phyloP scores from a whole-genome alignment of 2,797 vertebrate species.

The Pangasius larnaudii region DNA sequence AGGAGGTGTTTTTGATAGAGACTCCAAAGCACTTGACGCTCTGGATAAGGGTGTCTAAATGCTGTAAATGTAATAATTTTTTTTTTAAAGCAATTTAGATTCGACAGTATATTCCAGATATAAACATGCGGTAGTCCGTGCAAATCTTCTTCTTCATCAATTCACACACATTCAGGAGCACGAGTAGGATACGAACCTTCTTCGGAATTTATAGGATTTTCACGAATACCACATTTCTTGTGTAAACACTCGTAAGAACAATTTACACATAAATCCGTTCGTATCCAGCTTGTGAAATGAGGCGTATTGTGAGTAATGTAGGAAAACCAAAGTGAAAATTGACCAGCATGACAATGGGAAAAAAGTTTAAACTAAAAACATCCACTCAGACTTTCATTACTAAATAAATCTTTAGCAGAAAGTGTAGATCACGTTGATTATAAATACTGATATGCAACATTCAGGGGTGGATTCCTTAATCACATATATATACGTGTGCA shows the following conservation, averaged over 20 bases:
- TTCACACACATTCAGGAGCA: neutral
- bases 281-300: neutral
- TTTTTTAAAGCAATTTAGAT: too few relatives aligned
- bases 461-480: neutral
- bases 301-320: neutral
- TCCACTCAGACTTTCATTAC: neutral
- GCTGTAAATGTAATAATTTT: neutral
- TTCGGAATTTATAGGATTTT: neutral
- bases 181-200: neutral
- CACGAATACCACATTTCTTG: too few relatives aligned
- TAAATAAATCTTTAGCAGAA: neutral
- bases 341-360: neutral
- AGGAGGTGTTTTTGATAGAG: too few relatives aligned
- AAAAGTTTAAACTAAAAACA: neutral
- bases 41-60: neutral
- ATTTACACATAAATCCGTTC: too few relatives aligned
- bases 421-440: neutral
- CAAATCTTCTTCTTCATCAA: neutral
- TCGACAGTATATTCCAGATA: too few relatives aligned
- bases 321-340: neutral
- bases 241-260: too few relatives aligned
- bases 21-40: neutral
- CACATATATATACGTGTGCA: neutral
- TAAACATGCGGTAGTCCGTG: neutral
- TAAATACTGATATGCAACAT: neutral